A percentile compares a stretch with the other conserved stretches of the same genome.
Evolutionary conservation across 2,888 invertebrate genomes (phyloP).

Genomic region (Rhaphigaster nebulosa): DNA sequence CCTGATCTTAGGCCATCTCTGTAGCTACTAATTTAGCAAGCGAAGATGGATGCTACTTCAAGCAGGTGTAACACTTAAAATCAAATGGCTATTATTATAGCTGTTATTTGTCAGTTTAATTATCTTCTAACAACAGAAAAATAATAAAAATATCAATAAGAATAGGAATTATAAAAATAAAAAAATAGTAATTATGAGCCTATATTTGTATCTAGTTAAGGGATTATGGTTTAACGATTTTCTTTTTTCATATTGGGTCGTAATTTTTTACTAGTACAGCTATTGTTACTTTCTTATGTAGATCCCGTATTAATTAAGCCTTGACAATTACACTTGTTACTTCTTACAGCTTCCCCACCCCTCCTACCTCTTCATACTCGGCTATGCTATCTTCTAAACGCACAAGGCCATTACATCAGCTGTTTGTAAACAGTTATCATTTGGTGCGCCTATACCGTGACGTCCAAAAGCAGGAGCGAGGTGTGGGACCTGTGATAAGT

Average conservation of each 20-base stretch:
- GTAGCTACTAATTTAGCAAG: too few relatives aligned
- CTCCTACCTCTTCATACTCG: neutral
- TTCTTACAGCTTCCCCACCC: neutral
- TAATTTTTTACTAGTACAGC: neutral
- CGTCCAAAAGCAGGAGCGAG: neutral
- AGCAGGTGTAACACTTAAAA: too few relatives aligned
- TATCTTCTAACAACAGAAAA: neutral
- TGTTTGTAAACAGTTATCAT: constrained; percentile 15
- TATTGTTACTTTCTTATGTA: neutral
- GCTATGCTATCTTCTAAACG: neutral
- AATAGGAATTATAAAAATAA: neutral
- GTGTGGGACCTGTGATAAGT: neutral
- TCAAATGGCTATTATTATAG: too few relatives aligned
- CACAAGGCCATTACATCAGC: neutral
- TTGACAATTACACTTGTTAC: neutral
- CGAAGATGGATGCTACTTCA: too few relatives aligned
- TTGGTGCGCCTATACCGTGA: neutral
- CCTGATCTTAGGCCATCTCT: too few relatives aligned
- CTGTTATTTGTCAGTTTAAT: neutral
- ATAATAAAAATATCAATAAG: neutral
- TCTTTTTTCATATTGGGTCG: neutral
- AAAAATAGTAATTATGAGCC: neutral
- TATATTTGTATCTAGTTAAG: neutral
- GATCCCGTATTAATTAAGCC: neutral
- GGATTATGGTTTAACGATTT: neutral